Percentiles rank a stretch among this genome's conserved stretches.
These are phyloP conservation scores for Muraenolepis orangiensis DNA, from an alignment of 2,797 vertebrate genomes.

Conservation along the genomic window DNA sequence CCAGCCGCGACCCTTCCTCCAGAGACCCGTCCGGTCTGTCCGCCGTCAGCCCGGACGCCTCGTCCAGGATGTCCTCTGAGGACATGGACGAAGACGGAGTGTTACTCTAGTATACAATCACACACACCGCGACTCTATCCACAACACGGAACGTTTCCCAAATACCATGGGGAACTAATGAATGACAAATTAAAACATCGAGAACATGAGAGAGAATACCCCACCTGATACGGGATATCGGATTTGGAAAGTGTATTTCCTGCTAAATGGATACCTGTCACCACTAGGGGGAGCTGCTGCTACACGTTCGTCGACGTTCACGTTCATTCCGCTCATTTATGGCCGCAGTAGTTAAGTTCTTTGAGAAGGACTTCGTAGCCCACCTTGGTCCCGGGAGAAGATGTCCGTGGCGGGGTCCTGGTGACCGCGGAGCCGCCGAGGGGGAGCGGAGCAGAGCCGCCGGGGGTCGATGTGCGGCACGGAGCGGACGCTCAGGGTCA, in stretches of 20 bases:
- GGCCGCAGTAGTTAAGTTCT: neutral
- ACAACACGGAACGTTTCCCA: no score
- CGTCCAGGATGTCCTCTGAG: constrained; percentile 78
- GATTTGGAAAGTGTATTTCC: no score
- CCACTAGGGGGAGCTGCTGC: neutral
- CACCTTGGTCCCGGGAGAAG: constrained; percentile 83
- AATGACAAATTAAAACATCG: constrained; percentile 17
- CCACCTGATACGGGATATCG: neutral
- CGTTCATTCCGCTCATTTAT: neutral
- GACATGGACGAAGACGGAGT: constrained; percentile 7
- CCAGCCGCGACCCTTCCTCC: constrained; percentile 48
- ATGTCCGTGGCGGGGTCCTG: constrained; percentile 71
- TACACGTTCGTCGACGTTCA: neutral
- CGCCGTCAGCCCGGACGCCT: constrained; percentile 71
- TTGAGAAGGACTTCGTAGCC: neutral
- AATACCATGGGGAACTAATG: no score
- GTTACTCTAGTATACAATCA: neutral
- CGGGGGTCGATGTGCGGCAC: constrained; percentile 69
- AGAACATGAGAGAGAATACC: neutral
- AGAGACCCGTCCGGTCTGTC: constrained; percentile 71
- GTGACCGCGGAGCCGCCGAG: constrained; percentile 77
- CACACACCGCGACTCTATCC: neutral
- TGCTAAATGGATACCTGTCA: neutral
- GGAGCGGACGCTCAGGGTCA: constrained; percentile 81
- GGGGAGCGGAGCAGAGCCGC: constrained; percentile 68